A percentile compares a stretch with the other conserved stretches of the same genome.
Conservation (phyloP, 1,140 invertebrate genomes). For the Monomorium pharaonis region DNA sequence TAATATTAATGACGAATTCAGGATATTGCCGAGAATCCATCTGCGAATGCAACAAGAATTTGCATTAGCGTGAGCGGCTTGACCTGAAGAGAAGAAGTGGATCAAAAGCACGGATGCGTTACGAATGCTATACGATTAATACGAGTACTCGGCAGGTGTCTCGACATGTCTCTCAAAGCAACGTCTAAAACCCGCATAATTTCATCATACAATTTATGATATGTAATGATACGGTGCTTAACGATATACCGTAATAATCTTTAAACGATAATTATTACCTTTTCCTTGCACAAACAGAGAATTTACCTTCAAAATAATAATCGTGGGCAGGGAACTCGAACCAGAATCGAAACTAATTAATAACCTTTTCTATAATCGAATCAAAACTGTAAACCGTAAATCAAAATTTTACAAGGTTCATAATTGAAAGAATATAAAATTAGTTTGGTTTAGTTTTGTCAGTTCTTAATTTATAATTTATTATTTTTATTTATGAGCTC, state of each 20-base stretch:
- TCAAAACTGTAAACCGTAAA: too few relatives aligned
- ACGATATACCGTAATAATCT: not conserved
- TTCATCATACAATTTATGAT: not conserved
- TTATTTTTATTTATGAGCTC: too few relatives aligned
- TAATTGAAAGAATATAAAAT: too few relatives aligned
- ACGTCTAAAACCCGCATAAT: not conserved
- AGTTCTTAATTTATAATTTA: too few relatives aligned
- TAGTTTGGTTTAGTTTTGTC: too few relatives aligned
- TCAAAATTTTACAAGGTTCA: too few relatives aligned
- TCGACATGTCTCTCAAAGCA: not conserved
- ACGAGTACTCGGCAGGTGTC: not conserved
- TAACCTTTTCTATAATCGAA: too few relatives aligned
- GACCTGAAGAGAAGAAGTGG: slow-evolving; percentile 29
- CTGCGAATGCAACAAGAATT: not conserved
- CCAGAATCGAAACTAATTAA: too few relatives aligned
- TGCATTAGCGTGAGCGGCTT: too few relatives aligned
- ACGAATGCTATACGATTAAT: slow-evolving; percentile 35
- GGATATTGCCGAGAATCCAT: not conserved
- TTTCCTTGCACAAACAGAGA: not conserved
- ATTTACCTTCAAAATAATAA: too few relatives aligned
- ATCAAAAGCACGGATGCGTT: slow-evolving; percentile 49
- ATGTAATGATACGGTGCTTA: not conserved
- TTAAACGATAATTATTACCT: not conserved
- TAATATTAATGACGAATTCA: not conserved
- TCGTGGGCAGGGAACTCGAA: too few relatives aligned